phyloP scores from a whole-genome alignment of 2,888 invertebrate species.

The Cephus sareptanus region DNA sequence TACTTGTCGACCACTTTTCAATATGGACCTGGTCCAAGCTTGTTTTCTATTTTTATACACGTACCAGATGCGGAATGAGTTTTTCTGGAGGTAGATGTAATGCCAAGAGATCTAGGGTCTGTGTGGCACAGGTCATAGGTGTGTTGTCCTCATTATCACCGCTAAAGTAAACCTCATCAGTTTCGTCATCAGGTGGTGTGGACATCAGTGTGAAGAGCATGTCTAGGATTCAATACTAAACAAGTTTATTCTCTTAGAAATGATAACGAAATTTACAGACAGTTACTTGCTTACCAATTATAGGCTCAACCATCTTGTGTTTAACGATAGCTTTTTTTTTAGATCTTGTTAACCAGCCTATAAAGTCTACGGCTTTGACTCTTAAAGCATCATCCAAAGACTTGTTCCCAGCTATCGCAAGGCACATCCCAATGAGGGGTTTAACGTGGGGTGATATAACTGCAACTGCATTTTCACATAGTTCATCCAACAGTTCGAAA shows the following conservation, averaged over 20 bases:
- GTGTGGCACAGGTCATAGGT: slow-evolving; percentile 76
- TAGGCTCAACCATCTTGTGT: slow-evolving; percentile 77
- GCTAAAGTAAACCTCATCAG: slow-evolving; percentile 74
- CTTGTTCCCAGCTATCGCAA: slow-evolving; percentile 72
- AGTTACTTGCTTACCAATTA: slow-evolving; percentile 44
- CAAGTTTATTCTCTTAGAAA: neutral
- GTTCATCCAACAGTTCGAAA: slow-evolving; percentile 75
- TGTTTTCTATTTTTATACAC: slow-evolving; percentile 24
- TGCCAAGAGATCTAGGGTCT: slow-evolving; percentile 80
- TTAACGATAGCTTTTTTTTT: slow-evolving; percentile 81
- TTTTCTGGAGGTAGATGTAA: slow-evolving; percentile 82
- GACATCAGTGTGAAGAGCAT: slow-evolving; percentile 79
- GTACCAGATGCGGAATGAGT: slow-evolving; percentile 77
- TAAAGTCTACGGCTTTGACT: slow-evolving; percentile 76
- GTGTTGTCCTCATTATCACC: slow-evolving; percentile 74
- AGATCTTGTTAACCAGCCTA: slow-evolving; percentile 74
- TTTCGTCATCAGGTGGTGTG: slow-evolving; percentile 71
- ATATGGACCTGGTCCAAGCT: neutral
- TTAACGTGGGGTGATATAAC: slow-evolving; percentile 75
- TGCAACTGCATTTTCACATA: slow-evolving; percentile 73
- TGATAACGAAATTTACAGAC: neutral
- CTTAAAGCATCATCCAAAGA: slow-evolving; percentile 72
- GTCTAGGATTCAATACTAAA: slow-evolving; percentile 64
- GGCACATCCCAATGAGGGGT: slow-evolving; percentile 74
- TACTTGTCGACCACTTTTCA: neutral